A percentile compares a stretch with the other conserved stretches of the same genome.
phyloP scores from a whole-genome alignment of 2,113 vertebrate genomes.

The Eubucco bourcierii region DNA sequence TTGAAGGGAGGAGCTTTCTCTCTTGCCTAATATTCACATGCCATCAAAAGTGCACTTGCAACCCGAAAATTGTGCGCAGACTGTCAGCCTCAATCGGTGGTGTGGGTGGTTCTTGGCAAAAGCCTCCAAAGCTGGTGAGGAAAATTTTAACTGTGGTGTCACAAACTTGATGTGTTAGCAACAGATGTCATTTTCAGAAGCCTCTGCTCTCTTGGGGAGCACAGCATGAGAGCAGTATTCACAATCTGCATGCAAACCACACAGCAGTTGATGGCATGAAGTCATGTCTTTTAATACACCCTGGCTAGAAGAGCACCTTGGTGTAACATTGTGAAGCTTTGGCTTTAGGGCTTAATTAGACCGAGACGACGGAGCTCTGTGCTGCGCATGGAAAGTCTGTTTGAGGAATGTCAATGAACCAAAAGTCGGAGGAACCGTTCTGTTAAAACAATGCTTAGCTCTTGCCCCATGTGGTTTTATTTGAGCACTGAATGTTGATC shows the following conservation, averaged over 20 bases:
- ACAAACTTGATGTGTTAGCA: conserved; percentile 55
- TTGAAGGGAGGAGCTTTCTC: neutral
- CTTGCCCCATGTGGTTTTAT: conserved; percentile 34
- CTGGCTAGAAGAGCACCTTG: conserved; percentile 49
- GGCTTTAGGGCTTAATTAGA: conserved; percentile 41
- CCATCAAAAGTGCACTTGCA: conserved; percentile 39
- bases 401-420: conserved; percentile 42
- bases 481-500: conserved; percentile 55
- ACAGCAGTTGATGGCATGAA: neutral
- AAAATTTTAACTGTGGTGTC: conserved; percentile 45
- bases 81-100: neutral
- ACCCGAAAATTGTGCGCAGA: neutral
- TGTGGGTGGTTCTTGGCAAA: conserved; percentile 68
- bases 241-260: conserved; percentile 4
- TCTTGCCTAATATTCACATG: conserved; percentile 18
- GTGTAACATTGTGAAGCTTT: conserved; percentile 32
- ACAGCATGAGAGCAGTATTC: neutral
- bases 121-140: conserved; percentile 24
- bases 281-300: neutral
- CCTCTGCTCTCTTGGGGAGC: conserved; percentile 34
- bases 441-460: conserved; percentile 40
- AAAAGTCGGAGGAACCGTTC: conserved; percentile 50
- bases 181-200: conserved; percentile 56
- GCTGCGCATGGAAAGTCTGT: conserved; percentile 39
- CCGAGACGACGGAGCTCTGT: neutral